A percentile compares a stretch with the other conserved stretches of the same genome.
phyloP scores from a whole-genome alignment of 1,140 invertebrate genomes.

The Diabrotica virgifera region DNA sequence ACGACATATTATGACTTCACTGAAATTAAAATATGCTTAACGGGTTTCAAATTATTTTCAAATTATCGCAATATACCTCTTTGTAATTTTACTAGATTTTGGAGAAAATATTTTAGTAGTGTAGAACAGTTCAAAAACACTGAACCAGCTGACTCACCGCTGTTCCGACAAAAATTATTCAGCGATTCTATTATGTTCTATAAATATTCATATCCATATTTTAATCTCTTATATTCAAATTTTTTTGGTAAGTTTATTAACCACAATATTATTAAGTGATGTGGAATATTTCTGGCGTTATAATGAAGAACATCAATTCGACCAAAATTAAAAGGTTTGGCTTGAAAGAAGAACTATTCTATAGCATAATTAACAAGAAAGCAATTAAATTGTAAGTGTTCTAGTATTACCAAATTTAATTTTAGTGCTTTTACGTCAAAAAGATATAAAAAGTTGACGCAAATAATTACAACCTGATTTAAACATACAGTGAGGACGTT shows the following conservation, averaged over 20 bases:
- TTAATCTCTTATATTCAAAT: neutral
- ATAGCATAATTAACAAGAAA: too few relatives aligned
- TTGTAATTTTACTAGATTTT: too few relatives aligned
- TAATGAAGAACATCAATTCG: neutral
- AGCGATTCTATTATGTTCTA: neutral
- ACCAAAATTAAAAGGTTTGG: too few relatives aligned
- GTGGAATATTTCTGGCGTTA: neutral
- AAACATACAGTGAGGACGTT: too few relatives aligned
- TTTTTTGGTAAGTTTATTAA: neutral
- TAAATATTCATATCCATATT: neutral
- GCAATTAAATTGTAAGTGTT: neutral
- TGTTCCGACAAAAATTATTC: neutral
- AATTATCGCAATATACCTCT: too few relatives aligned
- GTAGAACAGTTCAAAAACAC: neutral
- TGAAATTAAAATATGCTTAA: too few relatives aligned
- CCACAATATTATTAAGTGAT: neutral
- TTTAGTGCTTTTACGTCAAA: neutral
- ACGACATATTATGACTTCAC: too few relatives aligned
- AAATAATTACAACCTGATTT: too few relatives aligned
- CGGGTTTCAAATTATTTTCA: too few relatives aligned
- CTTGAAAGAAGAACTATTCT: too few relatives aligned
- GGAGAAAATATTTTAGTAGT: too few relatives aligned
- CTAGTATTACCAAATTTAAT: neutral
- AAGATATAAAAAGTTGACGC: too few relatives aligned
- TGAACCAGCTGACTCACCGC: neutral